phyloP scores from a whole-genome alignment of 2,113 vertebrate genomes.

The Enhydra lutris region DNA sequence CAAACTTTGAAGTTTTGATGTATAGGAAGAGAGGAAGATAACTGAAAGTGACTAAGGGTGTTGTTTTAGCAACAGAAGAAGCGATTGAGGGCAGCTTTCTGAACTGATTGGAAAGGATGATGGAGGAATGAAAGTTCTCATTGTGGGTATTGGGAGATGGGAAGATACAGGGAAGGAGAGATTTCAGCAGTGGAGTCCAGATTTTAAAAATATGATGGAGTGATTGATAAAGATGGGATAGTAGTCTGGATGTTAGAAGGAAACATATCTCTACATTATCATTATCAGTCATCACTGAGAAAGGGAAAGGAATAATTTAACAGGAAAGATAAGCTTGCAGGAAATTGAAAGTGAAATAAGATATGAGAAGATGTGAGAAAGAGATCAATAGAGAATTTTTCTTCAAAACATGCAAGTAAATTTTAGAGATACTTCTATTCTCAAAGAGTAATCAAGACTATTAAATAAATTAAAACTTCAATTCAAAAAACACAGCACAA shows the following conservation, averaged over 20 bases:
- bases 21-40: background rate
- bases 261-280: constrained; percentile 22
- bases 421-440: constrained; percentile 16
- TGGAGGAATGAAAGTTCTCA: background rate
- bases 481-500: background rate
- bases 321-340: constrained; percentile 47
- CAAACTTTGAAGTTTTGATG: constrained; percentile 11
- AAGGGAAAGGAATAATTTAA: constrained; percentile 51
- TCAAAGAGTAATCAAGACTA: background rate
- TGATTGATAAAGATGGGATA: constrained; percentile 5
- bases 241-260: background rate
- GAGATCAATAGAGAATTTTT: constrained; percentile 25
- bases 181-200: background rate
- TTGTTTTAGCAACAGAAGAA: constrained; percentile 25
- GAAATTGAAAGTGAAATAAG: constrained; percentile 64
- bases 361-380: constrained; percentile 34
- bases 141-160: background rate
- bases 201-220: constrained; percentile 12
- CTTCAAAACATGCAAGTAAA: constrained; percentile 7
- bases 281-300: constrained; percentile 37
- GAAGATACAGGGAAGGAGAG: background rate
- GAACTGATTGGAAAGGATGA: constrained; percentile 29
- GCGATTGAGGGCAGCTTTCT: constrained; percentile 35
- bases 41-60: constrained; percentile 42
- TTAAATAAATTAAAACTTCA: background rate